Percentiles rank a stretch among this genome's conserved stretches.
Evolutionary conservation across 2,888 invertebrate species (phyloP).

Genomic region (Idaea straminata): DNA sequence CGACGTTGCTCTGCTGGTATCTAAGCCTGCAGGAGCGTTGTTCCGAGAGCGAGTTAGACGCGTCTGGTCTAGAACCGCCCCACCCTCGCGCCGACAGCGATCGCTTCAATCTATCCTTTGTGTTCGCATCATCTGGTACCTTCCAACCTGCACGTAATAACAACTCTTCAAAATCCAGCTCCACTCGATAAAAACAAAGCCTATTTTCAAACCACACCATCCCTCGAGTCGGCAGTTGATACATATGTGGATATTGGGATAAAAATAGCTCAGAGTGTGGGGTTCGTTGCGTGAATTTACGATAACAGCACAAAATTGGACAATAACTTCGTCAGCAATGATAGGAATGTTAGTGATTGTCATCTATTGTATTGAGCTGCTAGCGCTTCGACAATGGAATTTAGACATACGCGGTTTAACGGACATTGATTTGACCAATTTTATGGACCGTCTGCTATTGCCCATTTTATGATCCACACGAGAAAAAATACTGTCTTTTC

Average conservation of each 20-base stretch:
- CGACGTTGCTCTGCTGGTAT: slow-evolving; percentile 95
- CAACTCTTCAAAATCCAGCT: slow-evolving; percentile 4
- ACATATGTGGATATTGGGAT: slow-evolving; percentile 26
- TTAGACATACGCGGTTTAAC: not conserved
- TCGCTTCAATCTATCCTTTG: slow-evolving; percentile 81
- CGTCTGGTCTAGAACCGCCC: slow-evolving; percentile 80
- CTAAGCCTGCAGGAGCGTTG: slow-evolving; percentile 87
- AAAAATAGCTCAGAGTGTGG: slow-evolving; percentile 33
- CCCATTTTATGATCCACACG: not conserved
- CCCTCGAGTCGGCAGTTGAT: slow-evolving; percentile 14
- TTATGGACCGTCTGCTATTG: not conserved
- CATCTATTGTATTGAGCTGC: slow-evolving; percentile 24
- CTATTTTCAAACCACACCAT: not conserved
- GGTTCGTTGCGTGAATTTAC: slow-evolving; percentile 33
- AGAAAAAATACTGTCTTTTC: not conserved
- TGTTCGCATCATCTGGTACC: slow-evolving; percentile 87
- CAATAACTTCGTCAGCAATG: slow-evolving; percentile 33
- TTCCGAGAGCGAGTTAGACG: slow-evolving; percentile 83
- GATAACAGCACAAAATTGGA: slow-evolving; percentile 29
- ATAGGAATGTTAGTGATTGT: slow-evolving; percentile 31
- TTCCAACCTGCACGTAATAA: slow-evolving; percentile 85
- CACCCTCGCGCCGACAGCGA: slow-evolving; percentile 81
- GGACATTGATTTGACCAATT: not conserved
- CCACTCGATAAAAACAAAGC: slow-evolving; percentile 2
- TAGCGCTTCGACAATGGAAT: not conserved